phyloP scores from a whole-genome alignment of 2,113 vertebrate genomes.

The Leptobrachium leishanense region DNA sequence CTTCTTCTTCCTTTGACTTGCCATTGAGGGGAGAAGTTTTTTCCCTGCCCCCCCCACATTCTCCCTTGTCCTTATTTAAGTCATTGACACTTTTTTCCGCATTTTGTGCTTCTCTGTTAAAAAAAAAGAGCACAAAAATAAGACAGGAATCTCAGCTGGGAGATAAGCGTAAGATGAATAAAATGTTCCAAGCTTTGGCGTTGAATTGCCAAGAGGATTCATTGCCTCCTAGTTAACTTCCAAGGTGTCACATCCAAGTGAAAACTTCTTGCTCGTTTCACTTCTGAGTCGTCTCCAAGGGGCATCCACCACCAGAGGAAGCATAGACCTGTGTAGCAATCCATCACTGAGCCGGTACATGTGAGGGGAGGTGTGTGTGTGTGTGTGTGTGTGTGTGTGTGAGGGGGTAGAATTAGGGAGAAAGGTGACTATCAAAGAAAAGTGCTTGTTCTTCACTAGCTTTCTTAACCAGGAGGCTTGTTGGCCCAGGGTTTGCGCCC shows the following conservation, averaged over 20 bases:
- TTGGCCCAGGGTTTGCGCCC: too few species aligned
- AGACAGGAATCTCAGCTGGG: conserved; percentile 34
- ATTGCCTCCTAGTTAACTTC: conserved; percentile 8
- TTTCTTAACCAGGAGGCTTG: too few species aligned
- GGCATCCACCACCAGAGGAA: neutral
- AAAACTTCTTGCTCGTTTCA: conserved; percentile 18
- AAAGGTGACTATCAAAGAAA: too few species aligned
- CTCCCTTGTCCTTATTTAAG: conserved; percentile 33
- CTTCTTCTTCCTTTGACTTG: conserved; percentile 30
- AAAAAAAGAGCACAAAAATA: conserved; percentile 1
- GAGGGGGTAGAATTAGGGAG: too few species aligned
- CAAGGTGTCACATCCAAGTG: conserved; percentile 18
- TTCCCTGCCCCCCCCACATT: accelerated
- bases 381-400: too few species aligned
- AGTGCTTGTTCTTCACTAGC: too few species aligned
- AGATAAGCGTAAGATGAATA: conserved; percentile 34
- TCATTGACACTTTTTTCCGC: neutral
- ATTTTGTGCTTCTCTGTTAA: conserved; percentile 25
- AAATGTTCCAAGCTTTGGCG: conserved; percentile 22
- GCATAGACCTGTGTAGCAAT: neutral
- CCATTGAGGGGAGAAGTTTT: neutral
- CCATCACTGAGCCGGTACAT: too few species aligned
- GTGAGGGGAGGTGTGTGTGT: too few species aligned
- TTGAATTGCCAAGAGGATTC: conserved; percentile 13
- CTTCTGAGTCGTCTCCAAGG: conserved; percentile 2